Conservation (phyloP, 2,113 vertebrate genomes). For the Progne subis region DNA sequence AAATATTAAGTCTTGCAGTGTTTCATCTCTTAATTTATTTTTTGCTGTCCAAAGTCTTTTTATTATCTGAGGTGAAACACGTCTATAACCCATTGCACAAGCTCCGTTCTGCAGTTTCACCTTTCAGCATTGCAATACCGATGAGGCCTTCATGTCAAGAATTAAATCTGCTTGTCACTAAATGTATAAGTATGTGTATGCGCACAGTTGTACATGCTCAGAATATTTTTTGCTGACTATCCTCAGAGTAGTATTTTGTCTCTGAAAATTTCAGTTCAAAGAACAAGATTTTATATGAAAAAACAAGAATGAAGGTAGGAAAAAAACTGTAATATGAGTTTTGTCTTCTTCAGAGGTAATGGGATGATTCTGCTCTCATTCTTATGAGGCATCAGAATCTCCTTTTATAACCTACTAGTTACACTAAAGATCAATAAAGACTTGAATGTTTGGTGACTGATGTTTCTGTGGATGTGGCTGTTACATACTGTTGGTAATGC, state of each 20-base stretch:
- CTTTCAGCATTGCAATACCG: neutral
- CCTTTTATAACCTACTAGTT: neutral
- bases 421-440: neutral
- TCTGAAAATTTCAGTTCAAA: neutral
- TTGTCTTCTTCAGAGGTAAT: neutral
- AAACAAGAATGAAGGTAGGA: neutral
- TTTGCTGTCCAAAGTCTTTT: neutral
- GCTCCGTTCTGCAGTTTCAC: slow-evolving; percentile 53
- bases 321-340: neutral
- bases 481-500: neutral
- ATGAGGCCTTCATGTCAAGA: neutral
- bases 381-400: neutral
- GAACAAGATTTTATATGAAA: neutral
- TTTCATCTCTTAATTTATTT: neutral
- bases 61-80: neutral
- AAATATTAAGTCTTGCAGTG: neutral
- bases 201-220: neutral
- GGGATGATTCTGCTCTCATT: neutral
- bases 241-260: neutral
- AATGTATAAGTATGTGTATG: neutral
- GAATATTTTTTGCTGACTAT: neutral
- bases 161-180: neutral
- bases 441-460: neutral
- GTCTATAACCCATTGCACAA: neutral
- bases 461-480: neutral